A percentile compares a stretch with the other conserved stretches of the same genome.
Evolutionary conservation across 2,113 vertebrate genomes (phyloP).

Genomic region (human): DNA sequence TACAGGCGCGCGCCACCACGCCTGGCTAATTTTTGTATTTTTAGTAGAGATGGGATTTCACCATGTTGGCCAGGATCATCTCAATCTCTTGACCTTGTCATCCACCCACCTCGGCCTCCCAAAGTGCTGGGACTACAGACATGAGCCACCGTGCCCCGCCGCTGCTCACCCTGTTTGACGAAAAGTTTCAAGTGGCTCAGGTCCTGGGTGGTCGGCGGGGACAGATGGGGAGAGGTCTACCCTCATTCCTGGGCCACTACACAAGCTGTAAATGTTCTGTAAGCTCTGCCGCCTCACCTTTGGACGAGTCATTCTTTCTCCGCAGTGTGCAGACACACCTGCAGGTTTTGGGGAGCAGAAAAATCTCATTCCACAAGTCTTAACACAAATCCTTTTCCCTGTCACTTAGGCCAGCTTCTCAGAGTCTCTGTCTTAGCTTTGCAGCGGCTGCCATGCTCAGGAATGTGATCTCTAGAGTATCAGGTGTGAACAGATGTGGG

Average conservation of each 20-base stretch:
- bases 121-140: no score
- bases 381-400: neutral
- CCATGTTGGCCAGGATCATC: no score
- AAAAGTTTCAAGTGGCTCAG: neutral
- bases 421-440: neutral
- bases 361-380: neutral
- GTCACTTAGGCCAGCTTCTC: neutral
- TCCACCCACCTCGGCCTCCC: no score
- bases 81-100: no score
- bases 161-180: neutral
- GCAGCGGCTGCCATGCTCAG: neutral
- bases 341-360: neutral
- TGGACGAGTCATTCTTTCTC: neutral
- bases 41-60: no score
- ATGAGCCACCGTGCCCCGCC: no score
- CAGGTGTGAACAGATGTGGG: neutral
- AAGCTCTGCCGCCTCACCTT: fast-evolving
- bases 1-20: fast-evolving
- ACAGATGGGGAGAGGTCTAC: neutral
- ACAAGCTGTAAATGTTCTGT: neutral
- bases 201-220: neutral
- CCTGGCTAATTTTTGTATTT: no score
- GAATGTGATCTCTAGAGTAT: neutral
- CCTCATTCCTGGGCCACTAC: neutral
- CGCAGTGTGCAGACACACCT: neutral